Base-by-base conservation (phyloP, 2,113 vertebrate species). In the Osmerus mordax region DNA sequence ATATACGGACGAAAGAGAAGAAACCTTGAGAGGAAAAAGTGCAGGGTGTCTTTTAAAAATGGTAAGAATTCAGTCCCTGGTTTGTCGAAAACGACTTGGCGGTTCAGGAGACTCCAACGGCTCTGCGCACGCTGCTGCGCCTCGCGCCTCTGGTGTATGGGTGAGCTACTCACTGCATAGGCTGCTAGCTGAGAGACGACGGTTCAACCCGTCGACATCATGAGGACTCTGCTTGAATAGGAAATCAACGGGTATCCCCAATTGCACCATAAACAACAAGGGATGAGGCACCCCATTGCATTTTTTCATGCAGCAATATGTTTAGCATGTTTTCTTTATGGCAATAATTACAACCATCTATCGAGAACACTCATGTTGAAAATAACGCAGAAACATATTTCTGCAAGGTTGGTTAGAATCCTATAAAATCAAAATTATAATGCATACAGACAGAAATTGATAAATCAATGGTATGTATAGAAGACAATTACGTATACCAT, bases 181-280 rank as follows among this genome's bases (percentile, higher is more conserved):
- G 67, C 65, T 67, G 36, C 19, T 53, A 52, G 53, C 23, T 60
- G 67, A 47, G 19, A 53, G 53, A 66, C 67, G 41, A 70, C 74
- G 41, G 65, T 47, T 67, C 51, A 59, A 15, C 55, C 54, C 29
- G 12, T 13, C 23, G 64, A 65, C 32, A 29, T 53, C 60, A 63
- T 41, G 87, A 87, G 77, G 76, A 88, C 87, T 87, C 70, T 3
- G 79, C 84, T 77, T 47, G 70, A 86, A 68, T 80, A 61, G 28
- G 54, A 66, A 62, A 77, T 82, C 25, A 71, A 62, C 18, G 72
- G 72, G 53, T 75, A 87, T 83, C 82, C 70, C 86, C 65, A 51
- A 16, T 29, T 25, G 25, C 60, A 71, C 51, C 51, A 67, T 36
- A 32, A 67, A 41, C 65, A 23, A 68, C 15, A 6, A 1, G 2